Evolutionary conservation across 1,140 invertebrate species (phyloP).

Genomic region (Anthonomus grandis): DNA sequence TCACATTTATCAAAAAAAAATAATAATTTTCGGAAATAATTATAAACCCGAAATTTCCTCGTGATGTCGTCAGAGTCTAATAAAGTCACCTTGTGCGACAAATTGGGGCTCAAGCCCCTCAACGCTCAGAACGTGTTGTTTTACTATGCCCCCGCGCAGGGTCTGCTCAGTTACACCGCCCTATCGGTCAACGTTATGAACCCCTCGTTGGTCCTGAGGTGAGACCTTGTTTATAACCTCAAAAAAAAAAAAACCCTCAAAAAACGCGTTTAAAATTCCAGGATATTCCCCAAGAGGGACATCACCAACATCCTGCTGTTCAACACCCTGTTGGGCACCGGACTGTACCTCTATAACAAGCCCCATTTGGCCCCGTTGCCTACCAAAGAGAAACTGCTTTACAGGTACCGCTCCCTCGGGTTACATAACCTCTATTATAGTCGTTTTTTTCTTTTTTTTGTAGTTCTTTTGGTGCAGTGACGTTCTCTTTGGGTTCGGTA

Average conservation of each 20-base stretch:
- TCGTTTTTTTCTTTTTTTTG: constrained; percentile 31
- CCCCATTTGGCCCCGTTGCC: constrained; percentile 54
- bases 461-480: constrained; percentile 60
- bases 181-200: constrained; percentile 67
- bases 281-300: constrained; percentile 58
- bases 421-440: constrained; percentile 8
- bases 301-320: constrained; percentile 58
- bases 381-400: constrained; percentile 50
- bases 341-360: constrained; percentile 62
- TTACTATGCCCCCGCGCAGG: constrained; percentile 61
- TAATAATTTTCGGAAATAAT: constrained; percentile 22
- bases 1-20: background rate
- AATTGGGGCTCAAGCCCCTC: constrained; percentile 57
- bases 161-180: constrained; percentile 58
- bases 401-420: constrained; percentile 51
- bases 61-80: constrained; percentile 24
- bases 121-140: constrained; percentile 57
- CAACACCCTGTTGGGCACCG: constrained; percentile 57
- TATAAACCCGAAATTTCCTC: constrained; percentile 23
- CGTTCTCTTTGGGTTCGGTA: constrained; percentile 71
- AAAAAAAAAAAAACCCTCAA: background rate
- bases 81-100: constrained; percentile 37
- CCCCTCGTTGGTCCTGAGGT: constrained; percentile 58
- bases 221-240: constrained; percentile 27
- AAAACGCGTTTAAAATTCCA: constrained; percentile 41